Evolutionary conservation across 2,888 invertebrate species (phyloP), one percentile per base, ranked within the genome.

Genomic region (Melieria omissa): DNA sequence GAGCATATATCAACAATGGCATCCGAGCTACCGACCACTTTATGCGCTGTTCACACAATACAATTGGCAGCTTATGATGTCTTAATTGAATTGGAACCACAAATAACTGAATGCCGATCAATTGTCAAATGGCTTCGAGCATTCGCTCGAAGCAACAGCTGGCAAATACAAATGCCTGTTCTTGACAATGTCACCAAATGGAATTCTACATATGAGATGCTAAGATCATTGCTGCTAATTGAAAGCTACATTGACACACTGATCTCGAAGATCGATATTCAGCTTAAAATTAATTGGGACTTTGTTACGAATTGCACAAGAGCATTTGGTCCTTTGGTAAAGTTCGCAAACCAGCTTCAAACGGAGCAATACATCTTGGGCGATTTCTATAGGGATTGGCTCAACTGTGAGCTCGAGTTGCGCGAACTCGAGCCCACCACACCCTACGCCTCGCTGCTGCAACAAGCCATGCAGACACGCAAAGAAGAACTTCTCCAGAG

Each of bases 161-260:
- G 10, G 9, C 6, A 55, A 14, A 64, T 66, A 42, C 60, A 57
- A 68, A 71, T 65, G 45, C 65, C 64, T 14, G 1, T 16, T 42
- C 45, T 73, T 5, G 71, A 75, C 42, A 65, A 70, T 69, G 46
- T 10, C 12, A 66, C 62, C 0, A 64, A 67, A 14, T 75, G 74
- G 73, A 67, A 71, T 14, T 62, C 73, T 4, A 65, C 68, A 16
- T 75, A 71, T 64, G 61, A 64, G 47, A 75, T 73, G 74, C 29
- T 73, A 10, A 42, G 64, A 44, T 65, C 71, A 42, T 9, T 73
- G 9, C 46, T 60, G 16, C 7, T 61, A 10, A 57, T 68, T 16
- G 29, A 60, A n/a, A 42, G 44, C 16, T 65, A 57, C 14, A 29
- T 72, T 45, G 67, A 67, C 4, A 61, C 61, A 54, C 49, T 45